These are phyloP conservation scores for Sarcophaga rosellei DNA, from an alignment of 2,888 invertebrate species.

Conservation along the genomic window DNA sequence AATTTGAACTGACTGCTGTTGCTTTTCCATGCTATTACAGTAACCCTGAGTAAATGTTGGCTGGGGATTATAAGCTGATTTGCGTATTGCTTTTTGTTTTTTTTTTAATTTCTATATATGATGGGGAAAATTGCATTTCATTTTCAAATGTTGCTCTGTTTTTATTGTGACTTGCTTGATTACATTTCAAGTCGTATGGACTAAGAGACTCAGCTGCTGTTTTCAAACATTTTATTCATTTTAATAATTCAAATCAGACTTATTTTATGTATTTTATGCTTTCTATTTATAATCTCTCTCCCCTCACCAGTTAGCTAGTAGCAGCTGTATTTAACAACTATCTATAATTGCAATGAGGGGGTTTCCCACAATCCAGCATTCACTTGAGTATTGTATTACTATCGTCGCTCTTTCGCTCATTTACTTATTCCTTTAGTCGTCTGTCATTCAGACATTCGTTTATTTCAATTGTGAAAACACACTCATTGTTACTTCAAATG, in stretches of 20 bases:
- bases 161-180: constrained; percentile 16
- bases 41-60: too few species aligned
- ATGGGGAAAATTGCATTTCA: constrained; percentile 53
- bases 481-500: constrained; percentile 15
- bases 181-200: not conserved
- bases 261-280: constrained; percentile 13
- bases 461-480: constrained; percentile 33
- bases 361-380: constrained; percentile 35
- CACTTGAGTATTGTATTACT: too few species aligned
- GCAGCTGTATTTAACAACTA: constrained; percentile 66
- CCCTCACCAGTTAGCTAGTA: not conserved
- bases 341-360: constrained; percentile 66
- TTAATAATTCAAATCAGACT: constrained; percentile 61
- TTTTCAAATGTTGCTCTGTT: constrained; percentile 25
- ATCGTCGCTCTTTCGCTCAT: constrained; percentile 10
- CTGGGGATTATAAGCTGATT: not conserved
- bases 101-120: not conserved
- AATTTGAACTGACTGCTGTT: too few species aligned
- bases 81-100: not conserved
- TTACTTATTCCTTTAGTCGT: constrained; percentile 11
- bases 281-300: not conserved
- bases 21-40: too few species aligned
- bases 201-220: constrained; percentile 57
- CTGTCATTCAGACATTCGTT: constrained; percentile 1
- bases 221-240: constrained; percentile 57